These are phyloP conservation scores for Masnerella sp. DNA, from an alignment of 2,888 invertebrate species.

Conservation along the genomic window DNA sequence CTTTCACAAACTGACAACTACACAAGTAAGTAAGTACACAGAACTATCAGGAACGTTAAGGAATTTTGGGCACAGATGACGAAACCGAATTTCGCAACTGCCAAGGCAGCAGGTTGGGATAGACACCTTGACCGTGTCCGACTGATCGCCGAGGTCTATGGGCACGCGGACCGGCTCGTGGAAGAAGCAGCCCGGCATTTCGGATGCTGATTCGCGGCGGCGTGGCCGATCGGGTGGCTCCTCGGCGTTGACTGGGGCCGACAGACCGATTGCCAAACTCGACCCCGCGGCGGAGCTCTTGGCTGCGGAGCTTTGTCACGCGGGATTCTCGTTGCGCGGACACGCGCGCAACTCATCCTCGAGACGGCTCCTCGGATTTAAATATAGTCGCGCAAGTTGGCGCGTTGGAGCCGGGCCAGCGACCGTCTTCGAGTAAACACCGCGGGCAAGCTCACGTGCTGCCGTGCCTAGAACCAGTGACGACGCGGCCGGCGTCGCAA, in stretches of 20 bases:
- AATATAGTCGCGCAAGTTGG: constrained; percentile 60
- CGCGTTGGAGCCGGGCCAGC: constrained; percentile 57
- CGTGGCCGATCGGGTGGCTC: constrained; percentile 49
- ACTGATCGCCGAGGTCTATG: constrained; percentile 86
- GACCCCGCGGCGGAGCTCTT: constrained; percentile 47
- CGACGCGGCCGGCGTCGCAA: too few species aligned
- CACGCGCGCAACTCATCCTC: constrained; percentile 64
- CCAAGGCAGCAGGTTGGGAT: constrained; percentile 2
- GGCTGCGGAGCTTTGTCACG: constrained; percentile 60
- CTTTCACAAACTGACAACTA: too few species aligned
- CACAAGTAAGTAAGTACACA: too few species aligned
- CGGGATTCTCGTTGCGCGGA: constrained; percentile 60
- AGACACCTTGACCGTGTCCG: constrained; percentile 86
- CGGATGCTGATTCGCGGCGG: constrained; percentile 60
- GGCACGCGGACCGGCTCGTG: constrained; percentile 86
- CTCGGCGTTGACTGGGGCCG: constrained; percentile 57
- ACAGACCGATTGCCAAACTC: constrained; percentile 48
- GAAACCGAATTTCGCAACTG: constrained; percentile 21
- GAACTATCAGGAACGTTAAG: too few species aligned
- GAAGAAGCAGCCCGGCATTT: constrained; percentile 80
- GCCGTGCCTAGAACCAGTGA: too few species aligned
- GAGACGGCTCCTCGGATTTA: constrained; percentile 62
- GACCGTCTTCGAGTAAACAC: constrained; percentile 52
- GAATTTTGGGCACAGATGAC: too few species aligned
- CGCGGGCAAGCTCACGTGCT: too few species aligned